Evolutionary conservation across 2,797 vertebrate species (phyloP), one percentile per base, ranked within the genome.

Genomic region (Myoxocephalus aenaeus): DNA sequence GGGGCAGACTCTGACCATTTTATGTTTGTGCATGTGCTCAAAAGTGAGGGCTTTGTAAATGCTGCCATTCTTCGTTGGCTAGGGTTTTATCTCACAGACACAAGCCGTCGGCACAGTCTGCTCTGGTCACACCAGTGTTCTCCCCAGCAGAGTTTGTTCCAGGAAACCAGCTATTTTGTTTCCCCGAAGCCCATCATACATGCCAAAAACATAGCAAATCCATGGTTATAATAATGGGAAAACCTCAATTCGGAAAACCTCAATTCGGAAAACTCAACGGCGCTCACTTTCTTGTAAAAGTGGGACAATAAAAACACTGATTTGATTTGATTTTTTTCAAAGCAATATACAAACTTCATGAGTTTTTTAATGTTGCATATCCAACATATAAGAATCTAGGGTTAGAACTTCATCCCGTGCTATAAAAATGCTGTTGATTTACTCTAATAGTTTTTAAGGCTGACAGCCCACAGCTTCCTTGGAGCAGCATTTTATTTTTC

Each of bases 61-160:
- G 66, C 69, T 86, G 88, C 83, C 83, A 86, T 90, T 90, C 65
- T 73, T 77, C 73, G 84, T 81, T 86, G 83, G 85, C 83, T 81
- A 65, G 1, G 63, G 65, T 75, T 90, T 89, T 88, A 88, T 90
- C 87, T 90, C 76, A 22, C 80, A 84, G 79, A 73, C 73, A 53
- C 89, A 90, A 89, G 78, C 88, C 22, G 67, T 80, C 54, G 44
- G 65, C 82, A 80, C 70, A 76, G 76, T 61, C 22, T 70, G 68
- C 82, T 73, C 68, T 58, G 76, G 82, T 82, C 76, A 68, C 53
- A 62, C 71, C 63, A 65, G 48, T 54, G 63, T 72, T 76, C n/a
- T 73, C 58, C 34, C 14, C 32, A 63, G 25, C 42, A 46, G 7
- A 51, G 7, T 77, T 68, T 81, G 56, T 65, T 70, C 27, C 67